Conservation (phyloP, 2,113 vertebrate species). For the Grantiella picta region DNA sequence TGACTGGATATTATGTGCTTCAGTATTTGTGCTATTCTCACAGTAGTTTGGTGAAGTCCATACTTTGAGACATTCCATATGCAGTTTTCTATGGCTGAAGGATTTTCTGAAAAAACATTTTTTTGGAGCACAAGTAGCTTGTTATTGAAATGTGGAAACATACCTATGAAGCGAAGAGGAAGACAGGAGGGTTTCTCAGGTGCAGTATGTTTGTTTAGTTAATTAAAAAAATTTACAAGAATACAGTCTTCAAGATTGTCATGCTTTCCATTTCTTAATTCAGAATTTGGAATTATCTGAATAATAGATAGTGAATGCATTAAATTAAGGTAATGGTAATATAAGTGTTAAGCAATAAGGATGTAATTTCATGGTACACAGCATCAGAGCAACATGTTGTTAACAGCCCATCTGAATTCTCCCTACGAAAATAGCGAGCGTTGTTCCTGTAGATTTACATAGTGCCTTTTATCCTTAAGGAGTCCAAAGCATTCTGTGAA, state of each 20-base stretch:
- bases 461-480: conserved; percentile 55
- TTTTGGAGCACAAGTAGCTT: background rate
- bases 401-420: background rate
- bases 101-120: background rate
- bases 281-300: background rate
- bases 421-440: background rate
- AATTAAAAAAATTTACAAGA: background rate
- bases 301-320: background rate
- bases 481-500: conserved; percentile 42
- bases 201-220: background rate
- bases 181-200: background rate
- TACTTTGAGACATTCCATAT: background rate
- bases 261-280: background rate
- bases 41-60: background rate
- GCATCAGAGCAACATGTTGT: background rate
- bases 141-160: background rate
- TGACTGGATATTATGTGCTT: background rate
- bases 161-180: background rate
- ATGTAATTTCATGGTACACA: background rate
- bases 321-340: background rate
- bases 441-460: conserved; percentile 25
- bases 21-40: background rate
- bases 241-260: background rate
- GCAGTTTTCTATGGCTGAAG: background rate
- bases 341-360: background rate